These are phyloP conservation scores for Cyclopterus lumpus DNA, from an alignment of 2,797 vertebrate species.

Conservation along the genomic window DNA sequence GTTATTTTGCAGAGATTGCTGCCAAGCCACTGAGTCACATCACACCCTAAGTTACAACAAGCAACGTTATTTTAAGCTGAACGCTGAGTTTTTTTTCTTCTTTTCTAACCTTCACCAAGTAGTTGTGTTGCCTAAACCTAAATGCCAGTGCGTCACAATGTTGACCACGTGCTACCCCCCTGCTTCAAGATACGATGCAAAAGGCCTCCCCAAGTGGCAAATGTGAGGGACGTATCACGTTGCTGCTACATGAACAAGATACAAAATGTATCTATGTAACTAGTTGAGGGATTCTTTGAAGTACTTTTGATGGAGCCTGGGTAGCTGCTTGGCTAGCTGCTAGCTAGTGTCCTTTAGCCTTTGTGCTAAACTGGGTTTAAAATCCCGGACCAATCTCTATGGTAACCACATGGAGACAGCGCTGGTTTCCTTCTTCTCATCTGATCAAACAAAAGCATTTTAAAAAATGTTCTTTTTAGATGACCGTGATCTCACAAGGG, in stretches of 20 bases:
- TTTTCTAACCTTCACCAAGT: not conserved
- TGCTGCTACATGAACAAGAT: not conserved
- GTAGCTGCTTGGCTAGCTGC: not conserved
- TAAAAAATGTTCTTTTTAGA: conserved; percentile 26
- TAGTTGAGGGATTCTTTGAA: not conserved
- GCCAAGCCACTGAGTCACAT: not conserved
- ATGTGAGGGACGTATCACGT: not conserved
- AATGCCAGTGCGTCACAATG: too few species aligned
- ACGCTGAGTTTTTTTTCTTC: not conserved
- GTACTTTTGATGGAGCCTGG: not conserved
- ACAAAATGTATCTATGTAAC: not conserved
- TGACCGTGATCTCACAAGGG: conserved; percentile 44
- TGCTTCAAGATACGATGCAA: too few species aligned
- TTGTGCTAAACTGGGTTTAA: conserved; percentile 18
- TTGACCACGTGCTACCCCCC: too few species aligned
- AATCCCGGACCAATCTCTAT: not conserved
- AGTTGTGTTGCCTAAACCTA: too few species aligned
- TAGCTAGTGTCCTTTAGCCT: not conserved
- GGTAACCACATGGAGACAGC: conserved; percentile 7
- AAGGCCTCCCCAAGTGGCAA: not conserved
- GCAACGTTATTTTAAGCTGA: not conserved
- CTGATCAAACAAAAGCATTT: conserved; percentile 14
- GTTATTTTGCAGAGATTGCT: not conserved
- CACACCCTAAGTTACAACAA: not conserved
- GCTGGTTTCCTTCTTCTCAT: conserved; percentile 20